Evolutionary conservation across 2,888 invertebrate genomes (phyloP), one percentile per base, ranked within the genome.

Genomic region (Leptopterna dolabrata): DNA sequence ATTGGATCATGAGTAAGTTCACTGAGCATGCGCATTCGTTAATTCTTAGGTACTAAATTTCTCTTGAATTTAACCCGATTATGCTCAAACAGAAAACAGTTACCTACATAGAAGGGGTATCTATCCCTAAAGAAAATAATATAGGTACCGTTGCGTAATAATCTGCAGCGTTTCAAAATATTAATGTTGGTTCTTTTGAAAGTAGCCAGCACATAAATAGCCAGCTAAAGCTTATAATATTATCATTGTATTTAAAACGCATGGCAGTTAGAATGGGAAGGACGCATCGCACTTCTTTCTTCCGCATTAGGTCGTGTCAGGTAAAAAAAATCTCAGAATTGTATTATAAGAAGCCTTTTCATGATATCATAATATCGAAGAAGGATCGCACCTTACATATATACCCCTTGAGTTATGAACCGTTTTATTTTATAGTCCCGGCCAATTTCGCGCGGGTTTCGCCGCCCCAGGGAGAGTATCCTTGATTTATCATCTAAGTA

Each of bases 401-500:
- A 73, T 73, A 41, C 27, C n/a, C 73, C 41, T 19, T 30, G 73
- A 73, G 36, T 73, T 73, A 73, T 30, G 73, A 36, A n/a, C 19
- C 41, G 73, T 73, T 73, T 73, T 73, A 73, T 73, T 73, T 41
- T 36, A 30, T 63, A 27, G 63, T n/a, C 41, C 41, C 73, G 73
- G 36, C 73, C 73, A 73, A 73, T 73, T 73, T 73, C 73, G 73
- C 41, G 63, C 19, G 63, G n/a, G n/a, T 24, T 63, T 24, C 63
- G 11, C 24, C 63, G 24, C 63, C 13, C 63, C 24, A 19, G 11
- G 19, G 55, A 63, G 63, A 7, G 63, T n/a, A 11, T 13, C 24
- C 24, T 63, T 63, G 63, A 63, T 63, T 63, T 63, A 63, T 63
- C 63, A 63, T 24, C 63, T 63, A 63, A 63, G 19, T 63, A 63